Evolutionary conservation across 2,797 vertebrate genomes (phyloP).

Genomic region (Merluccius polli): DNA sequence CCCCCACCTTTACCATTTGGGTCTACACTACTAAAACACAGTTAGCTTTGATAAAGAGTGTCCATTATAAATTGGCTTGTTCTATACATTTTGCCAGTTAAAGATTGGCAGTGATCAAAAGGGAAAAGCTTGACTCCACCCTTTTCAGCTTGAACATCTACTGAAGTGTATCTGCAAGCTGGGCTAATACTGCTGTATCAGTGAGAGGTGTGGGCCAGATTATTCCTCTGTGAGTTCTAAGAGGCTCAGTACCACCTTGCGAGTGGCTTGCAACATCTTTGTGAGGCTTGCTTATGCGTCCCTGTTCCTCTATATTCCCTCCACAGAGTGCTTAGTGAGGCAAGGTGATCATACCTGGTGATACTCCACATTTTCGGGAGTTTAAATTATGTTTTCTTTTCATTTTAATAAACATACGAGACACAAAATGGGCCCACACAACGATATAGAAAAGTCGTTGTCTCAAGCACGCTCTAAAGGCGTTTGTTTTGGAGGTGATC

Average conservation of each 20-base stretch:
- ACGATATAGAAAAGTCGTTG: not conserved
- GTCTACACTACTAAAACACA: not conserved
- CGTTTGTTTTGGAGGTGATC: not conserved
- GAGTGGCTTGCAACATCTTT: not conserved
- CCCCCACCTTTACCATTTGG: not conserved
- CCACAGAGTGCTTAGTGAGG: not conserved
- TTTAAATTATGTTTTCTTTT: not conserved
- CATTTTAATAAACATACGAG: not conserved
- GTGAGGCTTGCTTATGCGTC: not conserved
- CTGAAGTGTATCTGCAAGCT: conserved; percentile 4
- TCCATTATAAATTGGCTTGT: not conserved
- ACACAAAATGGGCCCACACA: not conserved
- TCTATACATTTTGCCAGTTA: conserved; percentile 6
- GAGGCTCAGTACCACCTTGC: not conserved
- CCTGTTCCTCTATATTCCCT: not conserved
- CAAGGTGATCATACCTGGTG: not conserved
- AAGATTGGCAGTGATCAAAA: conserved; percentile 2
- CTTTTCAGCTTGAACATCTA: conserved; percentile 9
- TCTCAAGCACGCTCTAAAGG: not conserved
- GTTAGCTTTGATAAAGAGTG: not conserved
- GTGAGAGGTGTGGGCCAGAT: not conserved
- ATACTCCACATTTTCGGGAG: no score
- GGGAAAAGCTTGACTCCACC: conserved; percentile 9
- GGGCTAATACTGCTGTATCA: not conserved
- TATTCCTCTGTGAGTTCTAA: not conserved